phyloP scores from a whole-genome alignment of 1,140 invertebrate species.

The Cyphomyrmex costatus region DNA sequence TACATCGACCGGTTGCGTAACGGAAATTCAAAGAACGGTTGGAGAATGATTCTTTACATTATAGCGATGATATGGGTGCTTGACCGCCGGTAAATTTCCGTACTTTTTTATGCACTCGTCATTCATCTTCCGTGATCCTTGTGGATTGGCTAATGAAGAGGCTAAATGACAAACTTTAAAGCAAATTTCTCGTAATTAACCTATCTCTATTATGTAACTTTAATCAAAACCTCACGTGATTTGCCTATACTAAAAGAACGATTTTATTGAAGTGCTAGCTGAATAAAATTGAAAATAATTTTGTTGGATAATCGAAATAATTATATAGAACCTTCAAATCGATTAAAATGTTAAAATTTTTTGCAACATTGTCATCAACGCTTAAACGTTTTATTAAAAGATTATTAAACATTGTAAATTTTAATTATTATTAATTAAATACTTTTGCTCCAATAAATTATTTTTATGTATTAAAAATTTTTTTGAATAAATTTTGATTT shows the following conservation, averaged over 20 bases:
- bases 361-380: no score
- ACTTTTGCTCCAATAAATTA: neutral
- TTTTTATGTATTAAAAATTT: neutral
- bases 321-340: no score
- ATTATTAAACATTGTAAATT: neutral
- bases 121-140: neutral
- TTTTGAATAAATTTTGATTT: neutral
- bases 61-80: slow-evolving; percentile 25
- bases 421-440: neutral
- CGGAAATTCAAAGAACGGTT: slow-evolving; percentile 35
- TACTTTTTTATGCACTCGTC: slow-evolving; percentile 18
- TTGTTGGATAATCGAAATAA: no score
- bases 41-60: slow-evolving; percentile 42
- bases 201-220: neutral
- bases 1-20: slow-evolving; percentile 57
- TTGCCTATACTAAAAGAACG: neutral
- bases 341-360: no score
- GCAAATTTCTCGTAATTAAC: neutral
- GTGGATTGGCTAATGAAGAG: no score
- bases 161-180: neutral
- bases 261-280: no score
- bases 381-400: neutral
- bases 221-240: neutral
- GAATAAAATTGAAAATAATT: no score
- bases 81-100: slow-evolving; percentile 39